Evolutionary conservation across 35 echinoderm and acorn worm genomes (phyloP), one percentile per base, ranked within the genome.

Genomic region (Heliocidaris tuberculata): DNA sequence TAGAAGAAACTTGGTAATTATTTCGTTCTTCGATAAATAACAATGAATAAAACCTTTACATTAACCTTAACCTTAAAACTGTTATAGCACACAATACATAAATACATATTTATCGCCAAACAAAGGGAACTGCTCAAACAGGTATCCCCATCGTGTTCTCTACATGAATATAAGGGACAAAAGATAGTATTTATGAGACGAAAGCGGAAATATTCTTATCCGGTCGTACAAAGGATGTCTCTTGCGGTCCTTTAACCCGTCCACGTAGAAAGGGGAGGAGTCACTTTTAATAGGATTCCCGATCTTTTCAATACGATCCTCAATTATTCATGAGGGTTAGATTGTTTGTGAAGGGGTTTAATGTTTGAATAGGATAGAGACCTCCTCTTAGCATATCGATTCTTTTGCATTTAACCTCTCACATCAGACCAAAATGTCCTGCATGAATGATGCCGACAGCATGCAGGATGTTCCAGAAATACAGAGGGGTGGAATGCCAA

Each of bases 281-380:
- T 89, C 87, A 89, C 87, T 89, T 47, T 89, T 89, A 89, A 89
- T 89, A 89, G 87, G 87, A 89, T 89, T 89, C 47, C 12, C 87
- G 30, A 32, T 89, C 87, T 48, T 48, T 48, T 89, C 31, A 89
- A 89, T 13, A 27, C 31, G 87, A 32, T 17, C 87, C 31, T 89
- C 87, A 32, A 48, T 89, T 89, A 89, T 89, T 89, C 87, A 89
- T 48, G 87, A 89, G 31, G 87, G 47, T 48, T 89, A 47, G 87
- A 89, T 89, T 89, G 87, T 89, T 89, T 89, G 87, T 89, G 87
- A 89, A 89, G 12, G 87, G 87, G 21, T 47, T 89, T 47, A 47
- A 48, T 89, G 87, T 89, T 47, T 48, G 31, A 89, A 89, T 89
- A 78, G 65, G 31, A 89, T 47, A 89, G 87, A 89, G 31, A 89